Percentiles rank a stretch among this genome's conserved stretches.
Evolutionary conservation across 2,113 vertebrate species (phyloP).

Genomic region (Plectropomus leopardus): DNA sequence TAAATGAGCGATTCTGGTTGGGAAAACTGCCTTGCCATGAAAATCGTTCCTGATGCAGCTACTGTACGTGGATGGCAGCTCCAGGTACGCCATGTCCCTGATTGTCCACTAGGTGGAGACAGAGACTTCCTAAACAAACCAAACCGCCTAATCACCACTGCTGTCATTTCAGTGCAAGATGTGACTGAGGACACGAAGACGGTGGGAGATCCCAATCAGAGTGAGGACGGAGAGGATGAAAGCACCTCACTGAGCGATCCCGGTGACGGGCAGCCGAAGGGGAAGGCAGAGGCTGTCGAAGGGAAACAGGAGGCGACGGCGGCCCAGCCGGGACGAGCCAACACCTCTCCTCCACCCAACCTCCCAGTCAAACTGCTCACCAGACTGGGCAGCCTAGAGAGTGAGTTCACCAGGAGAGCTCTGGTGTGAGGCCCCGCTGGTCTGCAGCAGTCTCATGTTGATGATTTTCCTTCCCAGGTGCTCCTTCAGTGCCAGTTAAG

Average conservation of each 20-base stretch:
- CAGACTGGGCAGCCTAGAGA: slow-evolving; percentile 83
- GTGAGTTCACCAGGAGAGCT: slow-evolving; percentile 62
- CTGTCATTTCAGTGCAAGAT: slow-evolving; percentile 73
- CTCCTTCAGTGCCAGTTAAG: slow-evolving; percentile 82
- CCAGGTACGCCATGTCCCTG: too few species aligned
- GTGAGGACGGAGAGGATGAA: slow-evolving; percentile 70
- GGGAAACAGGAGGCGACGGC: slow-evolving; percentile 57
- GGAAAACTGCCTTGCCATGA: not conserved
- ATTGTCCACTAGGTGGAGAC: slow-evolving; percentile 74
- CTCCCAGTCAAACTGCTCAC: slow-evolving; percentile 81
- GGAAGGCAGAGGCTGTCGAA: slow-evolving; percentile 51
- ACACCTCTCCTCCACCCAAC: slow-evolving; percentile 77
- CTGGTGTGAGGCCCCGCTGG: fast-evolving
- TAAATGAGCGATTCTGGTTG: not conserved
- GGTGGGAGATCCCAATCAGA: slow-evolving; percentile 64
- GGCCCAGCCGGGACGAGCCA: slow-evolving; percentile 67
- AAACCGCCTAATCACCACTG: not conserved
- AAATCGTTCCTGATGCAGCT: not conserved
- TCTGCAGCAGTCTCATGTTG: not conserved
- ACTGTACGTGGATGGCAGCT: not conserved
- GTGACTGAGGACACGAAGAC: slow-evolving; percentile 74
- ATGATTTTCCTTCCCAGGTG: slow-evolving; percentile 55
- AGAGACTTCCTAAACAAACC: slow-evolving; percentile 53
- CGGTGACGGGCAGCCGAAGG: slow-evolving; percentile 41
- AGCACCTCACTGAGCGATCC: slow-evolving; percentile 48